Percentiles rank a stretch among this genome's conserved stretches.
Evolutionary conservation across 2,797 vertebrate genomes (phyloP).

Genomic region (Sebastes miniatus): DNA sequence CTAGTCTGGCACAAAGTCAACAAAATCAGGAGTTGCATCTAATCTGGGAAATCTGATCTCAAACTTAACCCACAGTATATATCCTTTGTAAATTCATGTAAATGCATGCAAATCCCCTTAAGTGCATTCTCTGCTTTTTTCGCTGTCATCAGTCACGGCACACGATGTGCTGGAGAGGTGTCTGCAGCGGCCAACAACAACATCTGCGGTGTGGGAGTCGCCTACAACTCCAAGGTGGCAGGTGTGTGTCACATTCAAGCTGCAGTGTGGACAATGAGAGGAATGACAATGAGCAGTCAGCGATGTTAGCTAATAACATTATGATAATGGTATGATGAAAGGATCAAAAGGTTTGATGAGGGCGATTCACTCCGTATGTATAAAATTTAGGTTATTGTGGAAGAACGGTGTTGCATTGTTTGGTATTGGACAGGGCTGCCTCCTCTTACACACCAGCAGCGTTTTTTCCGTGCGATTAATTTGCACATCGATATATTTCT

Average conservation of each 20-base stretch:
- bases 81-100: conserved; percentile 39
- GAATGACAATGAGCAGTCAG: conserved; percentile 39
- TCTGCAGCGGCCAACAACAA: conserved; percentile 98
- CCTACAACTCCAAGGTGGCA: conserved; percentile 97
- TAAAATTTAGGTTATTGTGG: conserved; percentile 5
- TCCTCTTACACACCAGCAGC: no score
- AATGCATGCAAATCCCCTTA: conserved; percentile 50
- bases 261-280: conserved; percentile 2
- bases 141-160: conserved; percentile 89
- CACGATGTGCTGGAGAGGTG: conserved; percentile 96
- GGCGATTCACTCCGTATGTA: not conserved
- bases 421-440: not conserved
- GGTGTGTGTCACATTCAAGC: conserved; percentile 79
- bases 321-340: conserved; percentile 33
- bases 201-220: conserved; percentile 97
- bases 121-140: conserved; percentile 23
- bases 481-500: no score
- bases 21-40: not conserved
- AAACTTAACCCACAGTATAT: not conserved
- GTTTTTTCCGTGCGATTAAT: no score
- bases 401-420: not conserved
- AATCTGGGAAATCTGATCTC: conserved; percentile 26
- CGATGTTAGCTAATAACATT: conserved; percentile 24
- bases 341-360: conserved; percentile 17
- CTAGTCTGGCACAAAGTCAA: conserved; percentile 10